Evolutionary conservation across 2,888 invertebrate genomes (phyloP).

Genomic region (Dryocosmus kuriphilus): DNA sequence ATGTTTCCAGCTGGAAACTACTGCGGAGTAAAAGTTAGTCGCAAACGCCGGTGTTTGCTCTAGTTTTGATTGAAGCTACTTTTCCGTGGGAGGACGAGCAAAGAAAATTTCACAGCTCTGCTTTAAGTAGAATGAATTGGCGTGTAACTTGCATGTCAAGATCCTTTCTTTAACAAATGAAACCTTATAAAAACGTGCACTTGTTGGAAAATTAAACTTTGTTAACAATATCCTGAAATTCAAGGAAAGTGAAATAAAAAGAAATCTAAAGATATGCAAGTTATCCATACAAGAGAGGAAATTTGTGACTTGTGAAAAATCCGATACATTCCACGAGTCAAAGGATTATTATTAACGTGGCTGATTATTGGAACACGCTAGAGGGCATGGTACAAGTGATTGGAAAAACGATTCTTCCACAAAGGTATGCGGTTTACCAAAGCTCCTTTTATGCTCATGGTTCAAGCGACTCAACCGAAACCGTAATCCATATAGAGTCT

Average conservation of each 20-base stretch:
- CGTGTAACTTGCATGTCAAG: conserved; percentile 23
- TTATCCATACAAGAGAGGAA: not conserved
- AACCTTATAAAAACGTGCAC: not conserved
- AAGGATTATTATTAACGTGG: conserved; percentile 33
- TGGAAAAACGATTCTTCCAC: conserved; percentile 5
- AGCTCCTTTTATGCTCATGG: conserved; percentile 28
- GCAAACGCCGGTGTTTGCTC: conserved; percentile 11
- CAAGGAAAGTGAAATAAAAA: too few relatives aligned
- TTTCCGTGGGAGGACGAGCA: not conserved
- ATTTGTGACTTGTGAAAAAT: conserved; percentile 19
- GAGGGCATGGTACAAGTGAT: conserved; percentile 16
- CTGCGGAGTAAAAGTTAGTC: conserved; percentile 22
- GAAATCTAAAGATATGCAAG: not conserved
- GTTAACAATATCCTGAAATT: too few relatives aligned
- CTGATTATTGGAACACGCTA: conserved; percentile 18
- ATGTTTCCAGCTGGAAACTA: conserved; percentile 10
- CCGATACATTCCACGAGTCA: not conserved
- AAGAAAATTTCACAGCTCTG: not conserved
- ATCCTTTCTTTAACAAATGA: not conserved
- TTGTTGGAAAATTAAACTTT: not conserved
- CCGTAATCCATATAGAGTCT: not conserved
- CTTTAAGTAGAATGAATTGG: conserved; percentile 21
- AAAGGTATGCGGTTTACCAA: conserved; percentile 26
- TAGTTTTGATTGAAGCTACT: conserved; percentile 33
- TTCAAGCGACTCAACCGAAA: not conserved